Conservation (phyloP, 1,140 invertebrate genomes). For the Orussus abietinus region DNA sequence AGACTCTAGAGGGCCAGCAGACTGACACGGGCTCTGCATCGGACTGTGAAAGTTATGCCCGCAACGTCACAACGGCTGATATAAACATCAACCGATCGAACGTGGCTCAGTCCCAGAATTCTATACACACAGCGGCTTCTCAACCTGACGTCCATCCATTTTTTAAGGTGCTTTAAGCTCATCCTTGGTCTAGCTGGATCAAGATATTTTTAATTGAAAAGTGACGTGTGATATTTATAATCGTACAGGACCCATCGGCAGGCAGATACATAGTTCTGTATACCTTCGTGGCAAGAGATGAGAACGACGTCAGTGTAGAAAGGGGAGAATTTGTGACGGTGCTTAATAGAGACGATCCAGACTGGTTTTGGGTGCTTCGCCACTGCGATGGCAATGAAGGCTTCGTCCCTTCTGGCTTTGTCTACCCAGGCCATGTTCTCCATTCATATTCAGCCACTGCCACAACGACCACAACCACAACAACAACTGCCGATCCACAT, state of each 20-base stretch:
- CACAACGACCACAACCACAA: conserved; percentile 38
- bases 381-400: conserved; percentile 87
- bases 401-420: conserved; percentile 92
- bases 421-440: conserved; percentile 70
- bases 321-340: conserved; percentile 92
- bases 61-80: conserved; percentile 54
- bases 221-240: too few relatives aligned
- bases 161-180: too few relatives aligned
- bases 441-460: conserved; percentile 46
- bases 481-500: conserved; percentile 36
- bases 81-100: conserved; percentile 50
- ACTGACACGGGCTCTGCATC: conserved; percentile 57
- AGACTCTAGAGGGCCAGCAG: conserved; percentile 49
- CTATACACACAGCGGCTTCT: conserved; percentile 60
- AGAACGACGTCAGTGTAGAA: conserved; percentile 92
- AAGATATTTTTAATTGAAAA: too few relatives aligned
- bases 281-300: conserved; percentile 87
- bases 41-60: conserved; percentile 61
- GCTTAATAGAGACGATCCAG: conserved; percentile 87
- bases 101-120: conserved; percentile 57
- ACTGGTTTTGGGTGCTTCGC: conserved; percentile 93
- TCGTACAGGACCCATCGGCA: conserved; percentile 72
- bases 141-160: conserved; percentile 78
- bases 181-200: too few relatives aligned
- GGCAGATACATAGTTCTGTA: conserved; percentile 89